Percentiles rank a stretch among this genome's conserved stretches.
These are phyloP conservation scores for Lonchura striata DNA, from an alignment of 2,113 vertebrate species.

Conservation along the genomic window DNA sequence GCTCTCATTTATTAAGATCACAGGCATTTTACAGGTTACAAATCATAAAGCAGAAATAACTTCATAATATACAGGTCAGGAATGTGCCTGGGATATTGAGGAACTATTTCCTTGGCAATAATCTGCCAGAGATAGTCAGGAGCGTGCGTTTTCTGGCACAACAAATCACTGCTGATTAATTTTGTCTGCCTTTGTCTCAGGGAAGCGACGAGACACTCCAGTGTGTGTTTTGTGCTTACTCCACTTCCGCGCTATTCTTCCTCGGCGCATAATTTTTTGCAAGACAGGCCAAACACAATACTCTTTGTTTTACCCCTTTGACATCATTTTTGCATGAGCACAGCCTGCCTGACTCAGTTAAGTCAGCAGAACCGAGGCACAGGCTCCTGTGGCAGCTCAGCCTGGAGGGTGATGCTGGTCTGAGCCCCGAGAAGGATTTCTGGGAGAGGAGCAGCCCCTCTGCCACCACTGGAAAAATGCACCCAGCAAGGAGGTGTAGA, in stretches of 20 bases:
- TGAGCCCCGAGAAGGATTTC: not conserved
- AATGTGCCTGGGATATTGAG: constrained; percentile 66
- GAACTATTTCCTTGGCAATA: constrained; percentile 66
- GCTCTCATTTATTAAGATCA: constrained; percentile 69
- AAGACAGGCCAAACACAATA: constrained; percentile 36
- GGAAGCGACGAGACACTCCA: constrained; percentile 16
- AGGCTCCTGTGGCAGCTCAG: not conserved
- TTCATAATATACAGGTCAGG: constrained; percentile 69
- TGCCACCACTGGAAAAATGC: not conserved
- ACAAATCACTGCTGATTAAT: constrained; percentile 65
- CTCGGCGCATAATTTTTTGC: constrained; percentile 41
- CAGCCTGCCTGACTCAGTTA: not conserved
- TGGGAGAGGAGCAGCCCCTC: not conserved
- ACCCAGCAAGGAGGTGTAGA: not conserved
- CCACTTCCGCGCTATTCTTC: not conserved
- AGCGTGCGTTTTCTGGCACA: constrained; percentile 46
- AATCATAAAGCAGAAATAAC: constrained; percentile 67
- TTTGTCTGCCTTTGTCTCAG: constrained; percentile 66
- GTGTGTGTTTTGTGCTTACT: constrained; percentile 1
- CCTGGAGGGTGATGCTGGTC: not conserved
- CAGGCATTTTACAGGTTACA: constrained; percentile 64
- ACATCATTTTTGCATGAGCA: not conserved
- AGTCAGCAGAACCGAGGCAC: not conserved
- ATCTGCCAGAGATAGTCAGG: constrained; percentile 61
- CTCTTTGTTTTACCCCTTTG: constrained; percentile 46